Evolutionary conservation across 2,888 invertebrate genomes (phyloP).

Genomic region (Alsophila aescularia): DNA sequence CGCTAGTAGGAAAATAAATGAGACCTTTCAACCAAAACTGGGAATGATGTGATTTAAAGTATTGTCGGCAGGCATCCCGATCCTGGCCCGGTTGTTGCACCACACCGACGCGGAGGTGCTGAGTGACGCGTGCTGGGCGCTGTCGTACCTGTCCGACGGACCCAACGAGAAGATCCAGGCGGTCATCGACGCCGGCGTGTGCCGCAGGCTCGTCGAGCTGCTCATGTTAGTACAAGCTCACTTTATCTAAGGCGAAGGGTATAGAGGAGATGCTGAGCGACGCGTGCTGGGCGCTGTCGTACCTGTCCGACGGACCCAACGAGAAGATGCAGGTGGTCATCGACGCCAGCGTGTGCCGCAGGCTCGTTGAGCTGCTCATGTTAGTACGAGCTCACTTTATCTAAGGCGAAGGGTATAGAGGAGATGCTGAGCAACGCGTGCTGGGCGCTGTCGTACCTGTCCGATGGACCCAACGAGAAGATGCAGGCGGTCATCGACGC

Average conservation of each 20-base stretch:
- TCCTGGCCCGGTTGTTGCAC: slow-evolving; percentile 93
- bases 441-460: slow-evolving; percentile 98
- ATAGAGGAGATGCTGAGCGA: slow-evolving; percentile 96
- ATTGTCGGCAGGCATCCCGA: slow-evolving; percentile 88
- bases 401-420: no score
- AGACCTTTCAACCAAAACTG: neutral
- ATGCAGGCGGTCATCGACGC: slow-evolving; percentile 98
- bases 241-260: no score
- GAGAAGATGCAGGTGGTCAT: slow-evolving; percentile 99
- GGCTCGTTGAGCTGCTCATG: slow-evolving; percentile 86
- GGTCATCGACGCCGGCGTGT: slow-evolving; percentile 97
- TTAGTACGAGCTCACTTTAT: no score
- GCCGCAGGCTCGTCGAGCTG: slow-evolving; percentile 88
- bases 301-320: slow-evolving; percentile 97
- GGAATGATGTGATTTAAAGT: neutral
- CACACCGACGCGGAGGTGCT: slow-evolving; percentile 95
- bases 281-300: slow-evolving; percentile 98
- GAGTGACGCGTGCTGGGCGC: slow-evolving; percentile 98
- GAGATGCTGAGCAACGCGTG: slow-evolving; percentile 97
- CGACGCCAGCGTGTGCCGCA: slow-evolving; percentile 96
- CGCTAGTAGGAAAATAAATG: no score
- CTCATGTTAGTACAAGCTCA: slow-evolving; percentile 82
- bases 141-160: slow-evolving; percentile 97
- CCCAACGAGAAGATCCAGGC: slow-evolving; percentile 99
- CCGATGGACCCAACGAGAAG: slow-evolving; percentile 98